Evolutionary conservation across 2,113 vertebrate genomes (phyloP).

Genomic region (Psettodes erumei): DNA sequence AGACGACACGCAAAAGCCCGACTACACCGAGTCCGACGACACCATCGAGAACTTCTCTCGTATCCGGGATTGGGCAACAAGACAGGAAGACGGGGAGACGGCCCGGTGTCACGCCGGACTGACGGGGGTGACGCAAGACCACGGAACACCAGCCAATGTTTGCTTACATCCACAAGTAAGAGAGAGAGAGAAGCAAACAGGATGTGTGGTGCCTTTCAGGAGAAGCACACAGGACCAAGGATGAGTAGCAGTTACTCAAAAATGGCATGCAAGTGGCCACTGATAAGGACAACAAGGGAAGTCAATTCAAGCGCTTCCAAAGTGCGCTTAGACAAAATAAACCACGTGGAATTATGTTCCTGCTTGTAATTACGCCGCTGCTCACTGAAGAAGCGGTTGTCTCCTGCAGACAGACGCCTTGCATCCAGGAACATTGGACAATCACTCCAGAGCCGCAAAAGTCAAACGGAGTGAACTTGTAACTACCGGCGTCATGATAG

Average conservation of each 20-base stretch:
- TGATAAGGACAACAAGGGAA: slow-evolving; percentile 36
- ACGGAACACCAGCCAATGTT: slow-evolving; percentile 22
- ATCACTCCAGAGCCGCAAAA: not conserved
- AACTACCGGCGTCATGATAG: not conserved
- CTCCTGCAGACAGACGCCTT: slow-evolving; percentile 18
- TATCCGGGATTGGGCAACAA: not conserved
- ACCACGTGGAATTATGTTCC: slow-evolving; percentile 1
- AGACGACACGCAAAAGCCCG: not conserved
- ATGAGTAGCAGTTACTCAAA: not conserved
- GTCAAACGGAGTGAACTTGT: not conserved
- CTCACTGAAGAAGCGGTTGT: slow-evolving; percentile 12
- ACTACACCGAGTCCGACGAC: too few relatives aligned
- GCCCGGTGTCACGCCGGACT: slow-evolving; percentile 11
- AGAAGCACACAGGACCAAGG: slow-evolving; percentile 36
- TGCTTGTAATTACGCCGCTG: slow-evolving; percentile 16
- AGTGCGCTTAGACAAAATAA: not conserved
- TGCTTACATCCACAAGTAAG: slow-evolving; percentile 21
- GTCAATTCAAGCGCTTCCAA: not conserved
- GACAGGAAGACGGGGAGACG: slow-evolving; percentile 1
- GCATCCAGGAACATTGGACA: slow-evolving; percentile 10
- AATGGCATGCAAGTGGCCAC: slow-evolving; percentile 4
- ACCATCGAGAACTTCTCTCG: not conserved
- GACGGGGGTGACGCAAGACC: slow-evolving; percentile 21
- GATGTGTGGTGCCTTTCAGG: slow-evolving; percentile 41
- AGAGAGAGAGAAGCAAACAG: slow-evolving; percentile 52